These are phyloP conservation scores for Bombycilla garrulus DNA, from an alignment of 2,113 vertebrate genomes.

Conservation along the genomic window DNA sequence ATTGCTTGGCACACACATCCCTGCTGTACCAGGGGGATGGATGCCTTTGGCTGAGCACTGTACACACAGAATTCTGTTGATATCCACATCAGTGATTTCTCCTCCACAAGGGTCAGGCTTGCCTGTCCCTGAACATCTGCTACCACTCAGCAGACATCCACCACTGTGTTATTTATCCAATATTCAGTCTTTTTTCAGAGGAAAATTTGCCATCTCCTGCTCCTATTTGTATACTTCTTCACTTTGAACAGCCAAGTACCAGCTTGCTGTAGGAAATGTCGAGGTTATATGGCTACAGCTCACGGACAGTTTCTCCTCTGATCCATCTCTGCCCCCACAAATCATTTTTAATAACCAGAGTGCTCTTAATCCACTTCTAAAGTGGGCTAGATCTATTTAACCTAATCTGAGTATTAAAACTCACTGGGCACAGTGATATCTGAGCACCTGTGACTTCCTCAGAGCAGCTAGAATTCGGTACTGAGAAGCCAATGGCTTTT, in stretches of 20 bases:
- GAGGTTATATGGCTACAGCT: neutral
- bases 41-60: neutral
- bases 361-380: constrained; percentile 30
- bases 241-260: neutral
- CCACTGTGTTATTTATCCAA: constrained; percentile 23
- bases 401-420: constrained; percentile 43
- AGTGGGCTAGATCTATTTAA: constrained; percentile 27
- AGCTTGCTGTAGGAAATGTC: neutral
- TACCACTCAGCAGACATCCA: constrained; percentile 3
- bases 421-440: constrained; percentile 27
- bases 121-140: constrained; percentile 26
- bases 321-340: neutral
- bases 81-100: constrained; percentile 15
- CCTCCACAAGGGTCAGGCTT: constrained; percentile 10
- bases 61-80: neutral
- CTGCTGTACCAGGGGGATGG: neutral
- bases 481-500: constrained; percentile 34
- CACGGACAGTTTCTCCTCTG: neutral
- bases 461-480: constrained; percentile 21
- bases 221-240: neutral
- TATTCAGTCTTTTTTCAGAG: neutral
- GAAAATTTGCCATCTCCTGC: constrained; percentile 10
- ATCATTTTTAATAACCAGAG: constrained; percentile 33
- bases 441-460: constrained; percentile 58
- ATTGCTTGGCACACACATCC: neutral